These are phyloP conservation scores for Drosophila trapezifrons DNA, from an alignment of 1,140 invertebrate species.

Conservation along the genomic window DNA sequence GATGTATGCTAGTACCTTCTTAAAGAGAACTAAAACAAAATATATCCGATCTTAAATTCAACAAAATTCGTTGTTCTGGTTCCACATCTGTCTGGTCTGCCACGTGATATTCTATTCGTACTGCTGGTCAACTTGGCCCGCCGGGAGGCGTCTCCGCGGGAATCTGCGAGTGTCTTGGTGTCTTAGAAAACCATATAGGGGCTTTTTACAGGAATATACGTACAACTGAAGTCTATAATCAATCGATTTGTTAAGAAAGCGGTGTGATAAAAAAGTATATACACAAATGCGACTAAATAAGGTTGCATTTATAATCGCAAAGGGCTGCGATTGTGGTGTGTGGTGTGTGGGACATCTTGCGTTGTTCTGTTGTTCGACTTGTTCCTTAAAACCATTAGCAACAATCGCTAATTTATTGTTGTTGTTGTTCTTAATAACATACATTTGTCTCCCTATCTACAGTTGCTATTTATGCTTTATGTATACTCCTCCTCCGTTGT, in stretches of 20 bases:
- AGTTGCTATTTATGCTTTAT: constrained; percentile 58
- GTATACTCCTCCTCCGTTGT: constrained; percentile 38
- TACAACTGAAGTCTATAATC: constrained; percentile 18
- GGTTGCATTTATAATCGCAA: not conserved
- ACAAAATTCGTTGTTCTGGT: constrained; percentile 67
- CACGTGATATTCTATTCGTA: constrained; percentile 1
- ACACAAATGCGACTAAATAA: constrained; percentile 23
- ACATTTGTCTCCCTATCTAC: constrained; percentile 77
- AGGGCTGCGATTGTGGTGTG: not conserved
- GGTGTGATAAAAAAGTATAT: constrained; percentile 31
- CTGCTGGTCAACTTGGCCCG: constrained; percentile 2
- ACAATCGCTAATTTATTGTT: constrained; percentile 51
- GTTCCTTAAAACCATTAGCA: constrained; percentile 69
- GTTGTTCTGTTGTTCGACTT: constrained; percentile 59
- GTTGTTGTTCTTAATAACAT: constrained; percentile 48
- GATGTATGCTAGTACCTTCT: constrained; percentile 9
- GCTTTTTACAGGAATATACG: constrained; percentile 7
- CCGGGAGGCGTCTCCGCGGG: too few species aligned
- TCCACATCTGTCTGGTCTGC: constrained; percentile 28
- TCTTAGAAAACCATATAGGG: constrained; percentile 5
- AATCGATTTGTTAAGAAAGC: constrained; percentile 9
- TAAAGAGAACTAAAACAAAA: constrained; percentile 12
- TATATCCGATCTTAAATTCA: constrained; percentile 26
- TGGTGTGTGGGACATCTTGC: constrained; percentile 43
- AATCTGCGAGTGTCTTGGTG: constrained; percentile 2